phyloP scores from a whole-genome alignment of 2,797 vertebrate genomes.

The Bufotes viridis region DNA sequence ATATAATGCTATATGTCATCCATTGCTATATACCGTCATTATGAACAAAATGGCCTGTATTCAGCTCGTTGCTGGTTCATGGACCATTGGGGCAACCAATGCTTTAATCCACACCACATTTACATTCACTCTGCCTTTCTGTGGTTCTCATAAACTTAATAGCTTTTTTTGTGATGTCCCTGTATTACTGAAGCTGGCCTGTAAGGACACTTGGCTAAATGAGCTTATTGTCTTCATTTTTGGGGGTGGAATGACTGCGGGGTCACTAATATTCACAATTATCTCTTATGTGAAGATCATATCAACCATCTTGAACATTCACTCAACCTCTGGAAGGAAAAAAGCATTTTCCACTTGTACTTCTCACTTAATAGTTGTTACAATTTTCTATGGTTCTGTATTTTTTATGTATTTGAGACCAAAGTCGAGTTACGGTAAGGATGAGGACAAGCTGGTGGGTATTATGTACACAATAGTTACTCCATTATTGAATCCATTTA shows the following conservation, averaged over 20 bases:
- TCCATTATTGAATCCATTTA: conserved; percentile 48
- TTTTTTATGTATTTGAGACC: conserved; percentile 53
- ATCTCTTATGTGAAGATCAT: conserved; percentile 39
- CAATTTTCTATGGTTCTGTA: conserved; percentile 45
- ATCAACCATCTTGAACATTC: conserved; percentile 24
- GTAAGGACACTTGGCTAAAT: conserved; percentile 35
- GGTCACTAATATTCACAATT: conserved; percentile 3
- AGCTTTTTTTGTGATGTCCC: conserved; percentile 49
- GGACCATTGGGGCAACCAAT: conserved; percentile 22
- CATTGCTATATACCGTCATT: conserved; percentile 24
- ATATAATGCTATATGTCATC: conserved; percentile 46
- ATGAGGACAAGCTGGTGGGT: conserved; percentile 14
- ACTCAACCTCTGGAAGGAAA: conserved; percentile 22
- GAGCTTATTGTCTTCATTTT: conserved; percentile 35
- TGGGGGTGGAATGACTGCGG: conserved; percentile 4
- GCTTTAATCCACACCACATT: conserved; percentile 2
- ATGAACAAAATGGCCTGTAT: conserved; percentile 33
- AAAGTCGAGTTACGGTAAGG: conserved; percentile 6
- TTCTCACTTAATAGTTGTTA: conserved; percentile 33
- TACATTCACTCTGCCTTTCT: conserved; percentile 31
- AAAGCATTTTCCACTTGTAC: conserved; percentile 48
- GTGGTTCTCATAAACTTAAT: conserved; percentile 21
- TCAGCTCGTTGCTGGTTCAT: conserved; percentile 29
- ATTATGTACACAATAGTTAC: conserved; percentile 39
- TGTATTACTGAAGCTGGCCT: conserved; percentile 31